Evolutionary conservation across 2,113 vertebrate species (phyloP).

Genomic region (Enhydra lutris): DNA sequence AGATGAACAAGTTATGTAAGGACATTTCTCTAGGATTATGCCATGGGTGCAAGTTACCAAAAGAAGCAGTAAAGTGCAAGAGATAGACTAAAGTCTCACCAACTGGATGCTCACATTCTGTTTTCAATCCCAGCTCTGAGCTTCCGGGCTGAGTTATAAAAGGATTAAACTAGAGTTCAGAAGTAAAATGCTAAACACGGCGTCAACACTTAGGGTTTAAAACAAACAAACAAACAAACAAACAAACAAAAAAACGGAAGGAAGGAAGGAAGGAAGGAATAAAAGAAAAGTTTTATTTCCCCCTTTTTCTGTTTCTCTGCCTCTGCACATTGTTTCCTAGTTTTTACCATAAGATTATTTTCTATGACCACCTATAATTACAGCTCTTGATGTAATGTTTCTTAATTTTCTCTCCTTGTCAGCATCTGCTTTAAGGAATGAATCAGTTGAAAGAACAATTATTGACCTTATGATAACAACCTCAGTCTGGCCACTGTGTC

Average conservation of each 20-base stretch:
- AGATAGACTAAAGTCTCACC: neutral
- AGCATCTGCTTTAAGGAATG: neutral
- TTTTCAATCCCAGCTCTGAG: neutral
- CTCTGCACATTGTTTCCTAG: neutral
- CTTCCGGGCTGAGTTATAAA: neutral
- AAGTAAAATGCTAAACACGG: neutral
- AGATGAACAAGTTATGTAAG: neutral
- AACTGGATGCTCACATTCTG: neutral
- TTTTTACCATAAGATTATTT: neutral
- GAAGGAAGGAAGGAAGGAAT: neutral
- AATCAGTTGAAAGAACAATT: neutral
- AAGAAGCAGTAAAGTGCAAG: neutral
- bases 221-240: neutral
- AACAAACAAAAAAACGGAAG: too few species aligned
- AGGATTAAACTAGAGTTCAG: neutral
- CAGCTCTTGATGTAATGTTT: neutral
- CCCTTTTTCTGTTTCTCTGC: neutral
- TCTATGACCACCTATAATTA: neutral
- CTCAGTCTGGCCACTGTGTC: neutral
- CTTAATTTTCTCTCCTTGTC: neutral
- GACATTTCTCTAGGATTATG: neutral
- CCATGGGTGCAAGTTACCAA: neutral
- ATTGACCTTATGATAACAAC: neutral
- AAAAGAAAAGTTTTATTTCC: neutral
- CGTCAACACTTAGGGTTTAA: neutral